Evolutionary conservation across 2,113 vertebrate genomes (phyloP).

Genomic region (Thymallus thymallus): DNA sequence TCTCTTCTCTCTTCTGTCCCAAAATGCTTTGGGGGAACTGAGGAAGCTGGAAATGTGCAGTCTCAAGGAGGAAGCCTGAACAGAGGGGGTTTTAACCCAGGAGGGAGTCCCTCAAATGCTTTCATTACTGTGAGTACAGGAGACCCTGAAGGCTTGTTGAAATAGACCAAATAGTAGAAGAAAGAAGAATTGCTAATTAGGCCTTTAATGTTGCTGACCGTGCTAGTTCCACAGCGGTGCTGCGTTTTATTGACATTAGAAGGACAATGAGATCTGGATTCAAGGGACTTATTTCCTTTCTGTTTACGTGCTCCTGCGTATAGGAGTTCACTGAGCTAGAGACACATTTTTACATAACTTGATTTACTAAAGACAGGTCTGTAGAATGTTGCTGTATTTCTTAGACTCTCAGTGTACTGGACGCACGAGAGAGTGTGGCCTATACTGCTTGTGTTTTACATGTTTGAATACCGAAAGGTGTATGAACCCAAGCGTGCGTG

Average conservation of each 20-base stretch:
- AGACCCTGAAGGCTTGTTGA: conserved; percentile 68
- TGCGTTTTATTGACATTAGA: conserved; percentile 73
- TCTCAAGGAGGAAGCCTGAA: conserved; percentile 49
- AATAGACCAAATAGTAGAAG: conserved; percentile 73
- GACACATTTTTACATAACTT: neutral
- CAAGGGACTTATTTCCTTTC: conserved; percentile 57
- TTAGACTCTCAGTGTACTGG: too few species aligned
- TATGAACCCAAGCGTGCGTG: too few species aligned
- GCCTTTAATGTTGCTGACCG: conserved; percentile 72
- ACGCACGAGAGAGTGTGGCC: too few species aligned
- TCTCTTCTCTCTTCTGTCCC: conserved; percentile 5
- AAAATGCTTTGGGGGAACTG: neutral
- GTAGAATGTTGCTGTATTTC: neutral
- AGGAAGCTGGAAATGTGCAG: conserved; percentile 10
- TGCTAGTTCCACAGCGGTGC: conserved; percentile 58
- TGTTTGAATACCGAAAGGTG: too few species aligned
- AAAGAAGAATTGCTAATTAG: conserved; percentile 75
- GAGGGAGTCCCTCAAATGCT: conserved; percentile 56
- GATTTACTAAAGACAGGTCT: neutral
- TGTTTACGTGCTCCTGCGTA: conserved; percentile 20
- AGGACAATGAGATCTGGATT: conserved; percentile 72
- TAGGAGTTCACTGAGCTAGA: conserved; percentile 14
- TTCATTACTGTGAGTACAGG: conserved; percentile 73
- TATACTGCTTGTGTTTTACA: too few species aligned
- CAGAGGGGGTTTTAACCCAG: conserved; percentile 42